Percentiles rank a stretch among this genome's conserved stretches.
These are phyloP conservation scores for Cyclina sinensis DNA, from an alignment of 1,140 invertebrate species.

Conservation along the genomic window DNA sequence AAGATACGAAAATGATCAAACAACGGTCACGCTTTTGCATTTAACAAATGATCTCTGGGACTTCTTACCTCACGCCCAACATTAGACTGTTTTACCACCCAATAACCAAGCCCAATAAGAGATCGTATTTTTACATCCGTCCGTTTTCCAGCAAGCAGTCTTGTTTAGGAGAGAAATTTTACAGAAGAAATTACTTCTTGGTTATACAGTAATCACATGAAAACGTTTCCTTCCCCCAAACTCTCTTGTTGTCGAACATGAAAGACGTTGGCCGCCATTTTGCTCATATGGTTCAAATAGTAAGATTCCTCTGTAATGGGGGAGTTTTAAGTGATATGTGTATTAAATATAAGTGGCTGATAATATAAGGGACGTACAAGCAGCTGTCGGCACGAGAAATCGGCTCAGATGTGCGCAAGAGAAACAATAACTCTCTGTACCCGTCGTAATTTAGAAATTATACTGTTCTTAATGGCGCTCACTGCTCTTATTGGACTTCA, in stretches of 20 bases:
- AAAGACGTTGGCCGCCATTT: constrained; percentile 1
- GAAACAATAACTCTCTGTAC: constrained; percentile 43
- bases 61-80: too few relatives aligned
- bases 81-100: constrained; percentile 9
- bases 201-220: not conserved
- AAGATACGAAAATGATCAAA: too few relatives aligned
- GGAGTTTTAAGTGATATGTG: constrained; percentile 49
- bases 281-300: constrained; percentile 44
- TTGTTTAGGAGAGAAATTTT: not conserved
- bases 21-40: too few relatives aligned
- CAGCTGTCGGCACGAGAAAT: constrained; percentile 26
- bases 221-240: not conserved
- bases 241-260: constrained; percentile 13
- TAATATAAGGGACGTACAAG: constrained; percentile 22
- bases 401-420: not conserved
- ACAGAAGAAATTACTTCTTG: not conserved
- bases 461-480: constrained; percentile 8
- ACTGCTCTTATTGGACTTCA: not conserved
- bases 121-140: not conserved
- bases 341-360: constrained; percentile 54
- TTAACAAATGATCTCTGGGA: too few relatives aligned
- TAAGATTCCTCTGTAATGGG: constrained; percentile 4
- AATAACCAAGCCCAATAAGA: constrained; percentile 1
- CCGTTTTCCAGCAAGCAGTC: not conserved
- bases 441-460: constrained; percentile 32